These are phyloP conservation scores for Prosapia bicincta DNA, from an alignment of 2,888 invertebrate genomes.

Conservation along the genomic window DNA sequence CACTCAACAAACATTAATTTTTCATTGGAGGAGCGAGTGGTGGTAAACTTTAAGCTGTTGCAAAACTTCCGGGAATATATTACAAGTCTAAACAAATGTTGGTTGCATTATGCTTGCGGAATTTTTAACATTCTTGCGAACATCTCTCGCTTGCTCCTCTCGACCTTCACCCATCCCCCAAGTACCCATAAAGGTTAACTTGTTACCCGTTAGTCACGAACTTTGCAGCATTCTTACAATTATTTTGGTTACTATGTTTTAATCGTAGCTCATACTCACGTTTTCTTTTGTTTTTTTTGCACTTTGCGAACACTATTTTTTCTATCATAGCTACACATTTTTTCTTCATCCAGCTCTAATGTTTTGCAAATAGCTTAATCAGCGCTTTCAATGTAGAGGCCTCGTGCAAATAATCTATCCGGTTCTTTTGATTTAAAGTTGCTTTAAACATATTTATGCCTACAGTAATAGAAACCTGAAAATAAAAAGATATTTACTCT, in stretches of 20 bases:
- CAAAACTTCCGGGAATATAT: not conserved
- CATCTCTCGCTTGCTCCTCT: not conserved
- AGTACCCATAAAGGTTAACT: not conserved
- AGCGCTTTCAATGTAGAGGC: too few relatives aligned
- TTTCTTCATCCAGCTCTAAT: too few relatives aligned
- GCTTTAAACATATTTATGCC: too few relatives aligned
- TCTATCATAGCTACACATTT: not conserved
- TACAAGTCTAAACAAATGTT: not conserved
- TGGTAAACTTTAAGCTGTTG: not conserved
- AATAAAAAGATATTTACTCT: too few relatives aligned
- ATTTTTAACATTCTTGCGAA: not conserved
- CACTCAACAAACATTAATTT: not conserved
- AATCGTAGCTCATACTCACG: not conserved
- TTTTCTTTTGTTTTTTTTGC: not conserved
- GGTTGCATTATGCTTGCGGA: not conserved
- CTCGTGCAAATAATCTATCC: too few relatives aligned
- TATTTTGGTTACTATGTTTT: not conserved
- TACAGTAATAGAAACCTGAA: too few relatives aligned
- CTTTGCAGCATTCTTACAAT: not conserved
- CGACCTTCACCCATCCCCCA: not conserved
- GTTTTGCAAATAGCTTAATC: too few relatives aligned
- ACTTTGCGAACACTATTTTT: not conserved
- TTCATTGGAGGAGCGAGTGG: not conserved
- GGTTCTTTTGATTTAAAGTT: too few relatives aligned
- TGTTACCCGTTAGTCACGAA: not conserved